Conservation (phyloP, 2,113 vertebrate species). For the Spermophilus dauricus region DNA sequence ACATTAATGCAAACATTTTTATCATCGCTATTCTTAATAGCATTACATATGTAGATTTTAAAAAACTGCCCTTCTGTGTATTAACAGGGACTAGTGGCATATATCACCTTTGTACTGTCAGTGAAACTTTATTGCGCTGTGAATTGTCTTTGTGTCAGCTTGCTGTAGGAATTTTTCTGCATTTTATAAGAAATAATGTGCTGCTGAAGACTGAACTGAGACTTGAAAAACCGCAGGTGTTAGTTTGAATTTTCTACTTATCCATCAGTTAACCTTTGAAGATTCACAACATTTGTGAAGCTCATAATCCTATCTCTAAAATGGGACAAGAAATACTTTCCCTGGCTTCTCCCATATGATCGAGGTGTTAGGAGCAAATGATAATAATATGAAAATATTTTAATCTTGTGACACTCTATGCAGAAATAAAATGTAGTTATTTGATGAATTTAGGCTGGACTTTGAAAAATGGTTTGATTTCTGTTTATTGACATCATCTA, state of each 20-base stretch:
- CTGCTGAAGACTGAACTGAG: conserved; percentile 3
- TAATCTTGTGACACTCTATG: not conserved
- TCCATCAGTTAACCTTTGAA: not conserved
- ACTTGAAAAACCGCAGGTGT: not conserved
- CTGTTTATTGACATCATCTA: not conserved
- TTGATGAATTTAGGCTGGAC: not conserved
- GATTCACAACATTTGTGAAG: not conserved
- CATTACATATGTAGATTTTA: not conserved
- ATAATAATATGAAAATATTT: not conserved
- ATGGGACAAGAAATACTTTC: not conserved
- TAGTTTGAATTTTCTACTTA: conserved; percentile 36
- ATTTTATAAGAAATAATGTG: not conserved
- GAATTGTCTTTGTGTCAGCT: not conserved
- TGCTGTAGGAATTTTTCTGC: not conserved
- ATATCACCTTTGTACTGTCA: not conserved
- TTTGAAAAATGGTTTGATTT: conserved; percentile 49
- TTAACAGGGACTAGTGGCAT: not conserved
- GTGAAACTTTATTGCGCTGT: not conserved
- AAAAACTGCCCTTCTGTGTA: not conserved
- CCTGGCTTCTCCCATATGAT: not conserved
- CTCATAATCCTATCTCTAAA: not conserved
- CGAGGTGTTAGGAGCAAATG: not conserved
- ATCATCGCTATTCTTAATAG: conserved; percentile 20
- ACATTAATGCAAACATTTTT: conserved; percentile 38
- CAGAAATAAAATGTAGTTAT: conserved; percentile 19